Percentiles rank a stretch among this genome's conserved stretches.
Conservation (phyloP, 1,140 invertebrate species). For the Macrobrachium rosenbergii region DNA sequence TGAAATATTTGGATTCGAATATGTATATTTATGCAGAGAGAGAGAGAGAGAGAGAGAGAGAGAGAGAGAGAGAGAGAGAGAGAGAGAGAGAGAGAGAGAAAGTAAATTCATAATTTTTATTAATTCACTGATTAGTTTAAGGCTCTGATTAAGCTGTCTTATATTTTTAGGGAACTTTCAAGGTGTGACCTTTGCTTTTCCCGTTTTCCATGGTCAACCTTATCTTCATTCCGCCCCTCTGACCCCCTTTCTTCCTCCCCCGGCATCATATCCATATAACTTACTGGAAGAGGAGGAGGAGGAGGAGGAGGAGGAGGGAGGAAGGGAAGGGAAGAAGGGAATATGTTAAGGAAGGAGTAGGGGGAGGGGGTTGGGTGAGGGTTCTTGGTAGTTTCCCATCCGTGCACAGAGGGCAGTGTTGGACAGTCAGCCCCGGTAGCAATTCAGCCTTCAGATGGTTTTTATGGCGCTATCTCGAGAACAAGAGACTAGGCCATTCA, state of each 20-base stretch:
- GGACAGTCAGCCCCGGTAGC: conserved; percentile 10
- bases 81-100: too few relatives aligned
- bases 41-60: too few relatives aligned
- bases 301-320: background rate
- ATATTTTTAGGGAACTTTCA: background rate
- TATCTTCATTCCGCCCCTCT: background rate
- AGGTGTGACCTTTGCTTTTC: background rate
- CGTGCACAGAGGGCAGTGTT: conserved; percentile 15
- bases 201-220: conserved; percentile 25
- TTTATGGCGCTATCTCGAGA: conserved; percentile 8
- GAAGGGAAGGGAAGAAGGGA: too few relatives aligned
- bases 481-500: conserved; percentile 1
- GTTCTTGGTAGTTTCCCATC: conserved; percentile 6
- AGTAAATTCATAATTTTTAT: background rate
- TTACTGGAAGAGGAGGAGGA: background rate
- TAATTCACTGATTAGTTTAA: background rate
- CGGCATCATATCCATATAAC: conserved; percentile 2
- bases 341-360: background rate
- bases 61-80: too few relatives aligned
- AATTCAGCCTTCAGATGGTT: conserved; percentile 13
- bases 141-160: too few relatives aligned
- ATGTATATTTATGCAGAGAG: too few relatives aligned
- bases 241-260: background rate
- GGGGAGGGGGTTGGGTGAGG: background rate
- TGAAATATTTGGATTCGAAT: too few relatives aligned